Conservation (phyloP, 1,140 invertebrate genomes). For the Phortica variegata region DNA sequence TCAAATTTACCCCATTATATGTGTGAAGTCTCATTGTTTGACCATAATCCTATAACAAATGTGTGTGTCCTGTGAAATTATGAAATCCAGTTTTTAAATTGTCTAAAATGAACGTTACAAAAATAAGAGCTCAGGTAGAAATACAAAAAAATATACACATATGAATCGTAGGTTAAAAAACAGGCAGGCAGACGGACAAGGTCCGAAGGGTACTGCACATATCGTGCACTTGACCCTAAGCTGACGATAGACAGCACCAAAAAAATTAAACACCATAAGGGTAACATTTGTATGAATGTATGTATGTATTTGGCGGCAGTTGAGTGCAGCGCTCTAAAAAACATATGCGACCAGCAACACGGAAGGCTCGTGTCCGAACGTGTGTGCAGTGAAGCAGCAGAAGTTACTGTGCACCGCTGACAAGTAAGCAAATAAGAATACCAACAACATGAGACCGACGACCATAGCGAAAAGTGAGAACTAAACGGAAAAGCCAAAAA, state of each 20-base stretch:
- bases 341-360: constrained; percentile 13
- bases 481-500: constrained; percentile 16
- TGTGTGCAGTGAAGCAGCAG: constrained; percentile 42
- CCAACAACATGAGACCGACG: constrained; percentile 21
- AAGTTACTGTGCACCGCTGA: constrained; percentile 36
- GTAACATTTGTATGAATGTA: constrained; percentile 21
- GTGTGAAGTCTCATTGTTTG: too few relatives aligned
- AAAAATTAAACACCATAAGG: constrained; percentile 10
- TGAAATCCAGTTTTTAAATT: too few relatives aligned
- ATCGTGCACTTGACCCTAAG: constrained; percentile 22
- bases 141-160: too few relatives aligned
- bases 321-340: constrained; percentile 14
- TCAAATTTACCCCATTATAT: too few relatives aligned
- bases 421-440: constrained; percentile 27
- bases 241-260: not conserved
- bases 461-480: constrained; percentile 5
- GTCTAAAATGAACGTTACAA: too few relatives aligned
- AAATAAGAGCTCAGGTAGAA: too few relatives aligned
- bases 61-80: too few relatives aligned
- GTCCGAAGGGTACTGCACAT: constrained; percentile 13
- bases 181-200: constrained; percentile 7
- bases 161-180: too few relatives aligned
- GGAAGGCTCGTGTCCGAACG: constrained; percentile 6
- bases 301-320: constrained; percentile 4
- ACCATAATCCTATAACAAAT: too few relatives aligned